Conservation (phyloP, 2,113 vertebrate species). For the Hyaena hyaena region DNA sequence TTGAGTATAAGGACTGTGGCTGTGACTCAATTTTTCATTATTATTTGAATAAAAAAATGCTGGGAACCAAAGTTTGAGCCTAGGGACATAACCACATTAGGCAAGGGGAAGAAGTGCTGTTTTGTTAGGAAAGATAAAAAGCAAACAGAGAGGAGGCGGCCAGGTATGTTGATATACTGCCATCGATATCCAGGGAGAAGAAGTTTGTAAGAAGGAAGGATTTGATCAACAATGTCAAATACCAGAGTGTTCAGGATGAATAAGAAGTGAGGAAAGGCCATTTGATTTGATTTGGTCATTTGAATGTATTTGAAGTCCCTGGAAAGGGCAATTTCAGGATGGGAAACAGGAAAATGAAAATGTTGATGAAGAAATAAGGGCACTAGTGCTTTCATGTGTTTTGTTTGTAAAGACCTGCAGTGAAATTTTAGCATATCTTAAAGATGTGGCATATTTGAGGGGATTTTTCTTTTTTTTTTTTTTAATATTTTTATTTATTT, state of each 20-base stretch:
- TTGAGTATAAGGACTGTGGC: neutral
- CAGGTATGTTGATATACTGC: neutral
- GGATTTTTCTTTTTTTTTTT: neutral
- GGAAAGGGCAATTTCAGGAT: neutral
- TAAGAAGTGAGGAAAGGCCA: neutral
- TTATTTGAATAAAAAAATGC: neutral
- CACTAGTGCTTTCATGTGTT: neutral
- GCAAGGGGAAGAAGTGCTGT: neutral
- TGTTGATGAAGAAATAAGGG: neutral
- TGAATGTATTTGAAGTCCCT: neutral
- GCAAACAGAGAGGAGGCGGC: neutral
- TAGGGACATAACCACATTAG: neutral
- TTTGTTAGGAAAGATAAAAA: conserved; percentile 1
- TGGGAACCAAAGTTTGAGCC: neutral
- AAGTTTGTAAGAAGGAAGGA: neutral
- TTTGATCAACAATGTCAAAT: neutral
- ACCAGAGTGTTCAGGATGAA: neutral
- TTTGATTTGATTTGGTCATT: neutral
- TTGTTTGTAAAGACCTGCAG: neutral
- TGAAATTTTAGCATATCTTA: neutral
- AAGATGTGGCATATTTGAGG: neutral
- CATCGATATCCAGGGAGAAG: neutral
- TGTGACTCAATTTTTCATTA: neutral
- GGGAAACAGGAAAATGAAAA: neutral
- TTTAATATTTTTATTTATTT: too few species aligned